Evolutionary conservation across 2,888 invertebrate species (phyloP), one percentile per base, ranked within the genome.

Genomic region (Thysanoteuthis rhombus): DNA sequence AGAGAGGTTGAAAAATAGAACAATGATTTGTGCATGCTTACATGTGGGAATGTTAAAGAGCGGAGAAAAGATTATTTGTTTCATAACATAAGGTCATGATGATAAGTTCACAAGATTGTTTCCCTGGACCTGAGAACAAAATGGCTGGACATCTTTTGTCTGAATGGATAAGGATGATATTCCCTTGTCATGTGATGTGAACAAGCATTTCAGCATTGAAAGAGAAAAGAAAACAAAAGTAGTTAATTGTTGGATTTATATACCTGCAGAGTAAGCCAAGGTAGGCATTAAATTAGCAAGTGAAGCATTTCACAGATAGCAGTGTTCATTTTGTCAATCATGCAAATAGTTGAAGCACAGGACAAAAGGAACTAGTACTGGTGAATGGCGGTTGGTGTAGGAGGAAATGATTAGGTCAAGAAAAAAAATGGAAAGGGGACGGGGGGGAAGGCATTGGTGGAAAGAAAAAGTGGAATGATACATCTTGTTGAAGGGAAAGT

Each of bases 121-220:
- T 75, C 75, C n/a, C 12, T 36, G 75, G n/a, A 16, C 75, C n/a
- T 75, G 75, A 16, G n/a, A 75, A 75, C n/a, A 36, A 75, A n/a
- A 75, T 75, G n/a, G n/a, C n/a, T n/a, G 75, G n/a, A n/a, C 75
- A 75, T 75, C n/a, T 75, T n/a, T 75, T 75, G 75, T 75, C n/a
- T 75, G 75, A 75, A 75, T 75, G 75, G 75, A 75, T 16, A 19
- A 75, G 12, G 75, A 75, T 75, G n/a, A 36, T 75, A 36, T 75
- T 16, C 75, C n/a, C 75, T 75, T 75, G 75, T 75, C n/a, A 75
- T 75, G 75, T n/a, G 75, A 75, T 75, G 75, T 32, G 75, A n/a
- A 75, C n/a, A 75, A n/a, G 19, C 75, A 75, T 75, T 75, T 75
- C 75, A 75, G 16, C 75, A 75, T 10, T 16, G 36, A 75, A 75